Evolutionary conservation across 2,113 vertebrate genomes (phyloP), one percentile per base, ranked within the genome.

Genomic region (Mugil cephalus): DNA sequence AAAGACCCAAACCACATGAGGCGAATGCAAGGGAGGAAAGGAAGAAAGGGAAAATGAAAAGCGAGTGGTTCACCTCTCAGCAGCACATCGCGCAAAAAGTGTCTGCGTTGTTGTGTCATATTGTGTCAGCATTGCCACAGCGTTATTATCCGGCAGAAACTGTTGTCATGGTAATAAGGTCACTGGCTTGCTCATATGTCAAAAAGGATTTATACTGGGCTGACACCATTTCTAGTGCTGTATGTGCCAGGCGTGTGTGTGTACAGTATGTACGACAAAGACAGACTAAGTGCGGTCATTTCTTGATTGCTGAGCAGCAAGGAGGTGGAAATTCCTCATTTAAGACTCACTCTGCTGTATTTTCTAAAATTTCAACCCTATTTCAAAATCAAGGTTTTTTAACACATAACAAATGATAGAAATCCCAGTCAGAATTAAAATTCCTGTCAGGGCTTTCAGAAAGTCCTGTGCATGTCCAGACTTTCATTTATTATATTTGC

Each of bases 121-220:
- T 76, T 84, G 80, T 90, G 87, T 89, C 87, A 90, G 82, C 72
- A 61, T 82, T 83, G 85, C 83, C 87, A 86, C 64, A 67, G 77
- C 52, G 50, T 86, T 82, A 82, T 79, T 74, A 84, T 88, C 62
- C 58, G 51, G 65, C 62, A 75, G 73, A 91, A 85, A 75, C 82
- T 78, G 88, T 91, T 90, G 85, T 89, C 85, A 90, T 91, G 88
- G 87, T 89, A 89, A 92, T 91, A 89, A 89, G 90, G 89, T 91
- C 87, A 88, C 74, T 75, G 75, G 87, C 83, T 84, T 83, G 86
- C 82, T 91, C 83, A 84, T 73, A 81, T 88, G 89, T 92, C 91
- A 90, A 85, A 90, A 90, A 78, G 78, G 87, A 92, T 91, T 91
- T 89, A 85, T 82, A 90, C 87, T 87, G 79, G 80, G 87, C 77